Evolutionary conservation across 2,888 invertebrate species (phyloP).

Genomic region (Rhodophaea formosa): DNA sequence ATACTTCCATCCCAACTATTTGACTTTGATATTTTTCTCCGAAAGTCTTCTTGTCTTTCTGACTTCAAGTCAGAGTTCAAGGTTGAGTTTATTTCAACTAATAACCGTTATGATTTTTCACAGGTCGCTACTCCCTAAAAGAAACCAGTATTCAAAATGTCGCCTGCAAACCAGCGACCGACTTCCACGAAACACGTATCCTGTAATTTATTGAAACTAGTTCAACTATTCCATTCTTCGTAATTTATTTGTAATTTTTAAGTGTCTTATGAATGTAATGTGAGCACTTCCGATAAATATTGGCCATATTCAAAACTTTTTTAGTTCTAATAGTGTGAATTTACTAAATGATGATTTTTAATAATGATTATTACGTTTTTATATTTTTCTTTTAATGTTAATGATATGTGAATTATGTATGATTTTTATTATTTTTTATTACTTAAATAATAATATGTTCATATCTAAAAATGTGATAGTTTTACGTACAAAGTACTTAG

Average conservation of each 20-base stretch:
- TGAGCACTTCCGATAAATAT: neutral
- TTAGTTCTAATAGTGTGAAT: neutral
- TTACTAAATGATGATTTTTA: neutral
- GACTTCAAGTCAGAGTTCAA: no score
- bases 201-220: slow-evolving; percentile 30
- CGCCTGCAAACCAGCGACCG: slow-evolving; percentile 29
- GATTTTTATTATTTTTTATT: neutral
- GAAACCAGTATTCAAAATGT: slow-evolving; percentile 25
- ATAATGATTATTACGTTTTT: slow-evolving; percentile 10
- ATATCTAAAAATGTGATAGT: slow-evolving; percentile 42
- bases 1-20: no score
- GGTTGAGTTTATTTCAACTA: no score
- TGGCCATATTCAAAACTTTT: slow-evolving; percentile 7
- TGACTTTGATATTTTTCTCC: no score
- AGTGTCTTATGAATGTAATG: slow-evolving; percentile 16
- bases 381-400: slow-evolving; percentile 26
- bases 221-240: slow-evolving; percentile 32
- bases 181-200: slow-evolving; percentile 24
- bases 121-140: slow-evolving; percentile 58
- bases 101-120: no score
- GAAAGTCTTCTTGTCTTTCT: no score
- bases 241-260: slow-evolving; percentile 35
- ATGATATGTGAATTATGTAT: neutral
- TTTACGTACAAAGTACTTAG: slow-evolving; percentile 68
- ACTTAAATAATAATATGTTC: no score